Evolutionary conservation across 2,888 invertebrate genomes (phyloP).

Genomic region (Hermaeophaga mercurialis): DNA sequence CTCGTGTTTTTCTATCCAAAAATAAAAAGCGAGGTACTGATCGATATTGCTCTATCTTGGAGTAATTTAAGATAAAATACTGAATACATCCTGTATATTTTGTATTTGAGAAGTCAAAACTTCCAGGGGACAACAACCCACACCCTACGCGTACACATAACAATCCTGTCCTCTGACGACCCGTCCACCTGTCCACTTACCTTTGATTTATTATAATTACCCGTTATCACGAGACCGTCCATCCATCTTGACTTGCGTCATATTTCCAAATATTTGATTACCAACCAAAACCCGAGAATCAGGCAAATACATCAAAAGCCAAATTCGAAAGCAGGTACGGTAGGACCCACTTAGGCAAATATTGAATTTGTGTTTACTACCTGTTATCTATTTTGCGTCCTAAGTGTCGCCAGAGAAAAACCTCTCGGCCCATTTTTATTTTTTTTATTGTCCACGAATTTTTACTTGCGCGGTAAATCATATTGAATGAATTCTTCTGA

Average conservation of each 20-base stretch:
- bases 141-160: conserved; percentile 26
- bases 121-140: conserved; percentile 23
- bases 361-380: conserved; percentile 22
- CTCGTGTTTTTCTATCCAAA: too few species aligned
- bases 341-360: conserved; percentile 22
- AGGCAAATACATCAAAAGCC: conserved; percentile 29
- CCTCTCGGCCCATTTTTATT: conserved; percentile 2
- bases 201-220: conserved; percentile 48
- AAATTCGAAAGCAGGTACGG: conserved; percentile 1
- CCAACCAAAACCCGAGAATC: conserved; percentile 15
- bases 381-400: conserved; percentile 13
- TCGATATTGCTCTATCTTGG: too few species aligned
- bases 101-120: too few species aligned
- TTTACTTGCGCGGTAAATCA: too few species aligned
- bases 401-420: conserved; percentile 16
- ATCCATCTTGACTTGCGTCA: conserved; percentile 43
- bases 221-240: conserved; percentile 46
- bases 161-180: conserved; percentile 31
- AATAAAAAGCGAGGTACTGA: too few species aligned
- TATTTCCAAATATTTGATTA: conserved; percentile 34
- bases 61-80: too few species aligned
- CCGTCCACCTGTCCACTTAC: conserved; percentile 46
- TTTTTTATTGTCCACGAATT: not conserved
- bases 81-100: too few species aligned
- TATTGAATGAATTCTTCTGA: too few species aligned